A percentile compares a stretch with the other conserved stretches of the same genome.
Evolutionary conservation across 2,888 invertebrate species (phyloP).

Genomic region (Julus scanicus): DNA sequence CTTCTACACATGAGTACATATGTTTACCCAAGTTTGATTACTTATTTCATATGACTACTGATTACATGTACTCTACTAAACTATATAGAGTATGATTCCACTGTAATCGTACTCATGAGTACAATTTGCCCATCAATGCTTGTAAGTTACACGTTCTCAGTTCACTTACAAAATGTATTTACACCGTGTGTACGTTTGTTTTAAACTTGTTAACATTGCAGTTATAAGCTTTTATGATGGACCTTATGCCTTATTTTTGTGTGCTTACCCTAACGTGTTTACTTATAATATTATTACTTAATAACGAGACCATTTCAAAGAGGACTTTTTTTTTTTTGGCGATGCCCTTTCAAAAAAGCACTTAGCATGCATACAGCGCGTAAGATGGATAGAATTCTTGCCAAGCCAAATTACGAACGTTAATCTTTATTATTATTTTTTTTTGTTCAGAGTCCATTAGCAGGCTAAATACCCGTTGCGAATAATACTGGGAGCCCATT

Average conservation of each 20-base stretch:
- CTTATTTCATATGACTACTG: too few species aligned
- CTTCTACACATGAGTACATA: too few species aligned
- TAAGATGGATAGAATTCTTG: constrained; percentile 26
- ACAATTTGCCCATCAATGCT: too few species aligned
- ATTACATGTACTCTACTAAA: too few species aligned
- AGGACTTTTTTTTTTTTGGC: too few species aligned
- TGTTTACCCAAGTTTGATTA: too few species aligned
- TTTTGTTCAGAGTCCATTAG: constrained; percentile 31
- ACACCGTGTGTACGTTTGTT: too few species aligned
- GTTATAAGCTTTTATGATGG: background rate
- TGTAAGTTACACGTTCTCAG: too few species aligned
- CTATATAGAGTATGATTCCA: too few species aligned
- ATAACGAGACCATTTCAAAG: background rate
- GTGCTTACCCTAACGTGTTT: background rate
- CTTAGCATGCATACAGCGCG: background rate
- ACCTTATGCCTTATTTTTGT: background rate
- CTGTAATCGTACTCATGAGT: too few species aligned
- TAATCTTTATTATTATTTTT: constrained; percentile 33
- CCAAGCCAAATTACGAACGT: constrained; percentile 18
- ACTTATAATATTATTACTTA: constrained; percentile 13
- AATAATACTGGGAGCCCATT: constrained; percentile 17
- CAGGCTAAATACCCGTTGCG: constrained; percentile 24
- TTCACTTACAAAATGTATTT: too few species aligned
- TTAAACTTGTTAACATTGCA: background rate
- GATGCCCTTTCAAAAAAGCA: constrained; percentile 9